A percentile compares a stretch with the other conserved stretches of the same genome.
Conservation (phyloP, 1,140 invertebrate genomes). For the Aphidius gifuensis region DNA sequence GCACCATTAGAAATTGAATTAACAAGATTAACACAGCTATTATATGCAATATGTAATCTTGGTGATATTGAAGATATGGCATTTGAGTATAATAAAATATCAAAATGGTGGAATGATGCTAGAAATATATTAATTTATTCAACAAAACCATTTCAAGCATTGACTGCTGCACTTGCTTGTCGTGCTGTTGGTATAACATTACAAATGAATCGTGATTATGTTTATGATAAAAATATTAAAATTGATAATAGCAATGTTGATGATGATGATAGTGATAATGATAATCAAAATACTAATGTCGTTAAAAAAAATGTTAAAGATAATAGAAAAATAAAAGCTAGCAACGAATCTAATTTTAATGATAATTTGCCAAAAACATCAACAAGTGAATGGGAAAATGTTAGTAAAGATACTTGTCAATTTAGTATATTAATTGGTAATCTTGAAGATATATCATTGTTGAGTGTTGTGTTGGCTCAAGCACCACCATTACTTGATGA, state of each 20-base stretch:
- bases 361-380: slow-evolving; percentile 9
- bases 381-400: slow-evolving; percentile 70
- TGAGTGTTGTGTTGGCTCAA: slow-evolving; percentile 66
- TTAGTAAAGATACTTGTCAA: slow-evolving; percentile 79
- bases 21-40: slow-evolving; percentile 51
- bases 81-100: slow-evolving; percentile 61
- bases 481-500: slow-evolving; percentile 37
- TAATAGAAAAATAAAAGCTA: slow-evolving; percentile 15
- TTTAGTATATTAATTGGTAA: slow-evolving; percentile 85
- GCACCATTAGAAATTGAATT: slow-evolving; percentile 49
- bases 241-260: slow-evolving; percentile 36
- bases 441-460: slow-evolving; percentile 80
- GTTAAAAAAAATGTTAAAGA: neutral
- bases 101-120: slow-evolving; percentile 72
- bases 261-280: slow-evolving; percentile 24
- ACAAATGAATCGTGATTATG: slow-evolving; percentile 52
- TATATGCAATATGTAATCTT: slow-evolving; percentile 48
- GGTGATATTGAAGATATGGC: slow-evolving; percentile 51
- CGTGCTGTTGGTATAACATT: slow-evolving; percentile 64
- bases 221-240: slow-evolving; percentile 27
- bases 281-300: neutral
- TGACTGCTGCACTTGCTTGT: slow-evolving; percentile 74
- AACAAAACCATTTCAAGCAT: slow-evolving; percentile 66
- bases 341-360: slow-evolving; percentile 14
- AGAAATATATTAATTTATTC: slow-evolving; percentile 69